These are phyloP conservation scores for Gadus chalcogrammus DNA, from an alignment of 2,113 vertebrate species.

Conservation along the genomic window DNA sequence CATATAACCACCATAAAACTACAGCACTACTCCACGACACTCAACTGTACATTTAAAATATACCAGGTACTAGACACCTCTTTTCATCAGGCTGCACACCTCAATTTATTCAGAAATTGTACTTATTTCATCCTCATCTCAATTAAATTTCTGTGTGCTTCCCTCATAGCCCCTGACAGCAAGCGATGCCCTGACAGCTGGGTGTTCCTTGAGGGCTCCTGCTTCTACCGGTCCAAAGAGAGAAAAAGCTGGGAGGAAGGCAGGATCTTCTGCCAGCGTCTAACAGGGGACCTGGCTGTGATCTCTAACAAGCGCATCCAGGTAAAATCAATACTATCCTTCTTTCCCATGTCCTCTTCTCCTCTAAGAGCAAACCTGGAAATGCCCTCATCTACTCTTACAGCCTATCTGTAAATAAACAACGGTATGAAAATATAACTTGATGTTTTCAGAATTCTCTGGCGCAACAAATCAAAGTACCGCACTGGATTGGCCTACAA, in stretches of 20 bases:
- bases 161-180: no score
- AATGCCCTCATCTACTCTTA: not conserved
- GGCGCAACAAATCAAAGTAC: conserved; percentile 7
- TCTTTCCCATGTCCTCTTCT: not conserved
- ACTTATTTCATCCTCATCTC: no score
- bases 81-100: no score
- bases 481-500: conserved; percentile 63
- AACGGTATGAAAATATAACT: not conserved
- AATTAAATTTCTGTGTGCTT: no score
- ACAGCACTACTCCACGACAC: no score
- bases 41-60: no score
- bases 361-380: not conserved
- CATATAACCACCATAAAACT: no score
- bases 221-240: conserved; percentile 56
- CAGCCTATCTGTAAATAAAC: not conserved
- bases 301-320: conserved; percentile 37
- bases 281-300: conserved; percentile 61
- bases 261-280: conserved; percentile 40
- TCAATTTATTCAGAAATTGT: no score
- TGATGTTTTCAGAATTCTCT: conserved; percentile 55
- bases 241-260: conserved; percentile 54
- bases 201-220: conserved; percentile 37
- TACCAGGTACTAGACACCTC: no score
- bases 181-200: conserved; percentile 39
- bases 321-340: conserved; percentile 41